These are phyloP conservation scores for Pterocles gutturalis DNA, from an alignment of 2,113 vertebrate species.

Conservation along the genomic window DNA sequence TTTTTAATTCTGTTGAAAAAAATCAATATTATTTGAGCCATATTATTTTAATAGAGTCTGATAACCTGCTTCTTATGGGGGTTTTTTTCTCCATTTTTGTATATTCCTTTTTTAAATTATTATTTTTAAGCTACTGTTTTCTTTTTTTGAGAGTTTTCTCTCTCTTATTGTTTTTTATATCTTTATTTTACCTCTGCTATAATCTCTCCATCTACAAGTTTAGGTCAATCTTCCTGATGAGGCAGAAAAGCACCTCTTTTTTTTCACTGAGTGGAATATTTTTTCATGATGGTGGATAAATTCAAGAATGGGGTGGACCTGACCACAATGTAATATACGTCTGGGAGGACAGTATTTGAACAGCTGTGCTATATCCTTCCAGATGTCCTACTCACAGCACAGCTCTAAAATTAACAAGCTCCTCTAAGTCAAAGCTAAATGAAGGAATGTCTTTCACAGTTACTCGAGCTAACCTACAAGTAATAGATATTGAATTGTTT, in stretches of 20 bases:
- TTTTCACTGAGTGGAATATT: not conserved
- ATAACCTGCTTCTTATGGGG: not conserved
- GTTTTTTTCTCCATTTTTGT: not conserved
- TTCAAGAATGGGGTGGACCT: not conserved
- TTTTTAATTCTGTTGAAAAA: not conserved
- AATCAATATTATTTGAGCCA: fast-evolving
- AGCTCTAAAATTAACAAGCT: not conserved
- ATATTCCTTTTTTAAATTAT: not conserved
- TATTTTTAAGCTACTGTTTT: not conserved
- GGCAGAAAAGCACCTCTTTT: fast-evolving
- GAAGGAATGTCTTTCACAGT: not conserved
- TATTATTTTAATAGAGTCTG: not conserved
- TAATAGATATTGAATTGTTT: not conserved
- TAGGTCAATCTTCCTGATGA: not conserved
- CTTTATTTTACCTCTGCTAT: not conserved
- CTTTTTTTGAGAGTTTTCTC: not conserved
- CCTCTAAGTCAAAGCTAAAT: not conserved
- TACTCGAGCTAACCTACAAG: not conserved
- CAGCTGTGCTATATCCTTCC: not conserved
- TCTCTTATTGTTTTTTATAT: not conserved
- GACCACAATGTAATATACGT: not conserved
- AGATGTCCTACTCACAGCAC: not conserved
- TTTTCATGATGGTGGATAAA: not conserved
- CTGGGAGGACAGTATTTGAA: not conserved
- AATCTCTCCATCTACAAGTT: not conserved